Evolutionary conservation across 2,888 invertebrate genomes (phyloP), one percentile per base, ranked within the genome.

Genomic region (Labia minor): DNA sequence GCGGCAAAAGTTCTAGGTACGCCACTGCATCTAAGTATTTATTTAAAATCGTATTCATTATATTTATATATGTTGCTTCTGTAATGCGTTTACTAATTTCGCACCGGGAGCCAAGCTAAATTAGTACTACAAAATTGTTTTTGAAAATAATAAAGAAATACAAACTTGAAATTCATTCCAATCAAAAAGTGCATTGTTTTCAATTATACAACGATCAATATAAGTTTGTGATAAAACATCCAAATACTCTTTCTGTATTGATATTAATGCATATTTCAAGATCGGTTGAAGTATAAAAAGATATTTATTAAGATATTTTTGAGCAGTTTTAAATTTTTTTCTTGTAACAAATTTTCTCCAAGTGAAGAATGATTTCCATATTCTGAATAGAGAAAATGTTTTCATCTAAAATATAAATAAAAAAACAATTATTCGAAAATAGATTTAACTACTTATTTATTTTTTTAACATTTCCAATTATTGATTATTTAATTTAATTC

Each of bases 351-450:
- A 85, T 75, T 88, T 88, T 67, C 84, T 81, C 92, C 92, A 92
- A 0, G 88, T 84, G 73, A 85, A 87, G 75, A 92, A 91, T 0
- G 88, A 86, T 77, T 93, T 90, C 89, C 89, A 89, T 69, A 83
- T 80, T 14, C 87, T 83, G 73, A 86, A 90, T 21, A 83, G 78
- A 63, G 79, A 81, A 74, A 90, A 89, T 63, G 85, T 83, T 71
- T 84, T 86, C 63, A 89, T 87, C 81, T 85, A 6, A 72, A 71
- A 66, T 62, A 76, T 75, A 21, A 49, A 21, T 18, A 66, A 66
- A 21, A 21, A 6, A 16, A 26, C 0, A 11, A 21, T 6, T 8
- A 66, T 33, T 14, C 1, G 26, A 26, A 26, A 26, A 26, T 26
- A 8, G 26, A 26, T n/a, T n/a, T n/a, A n/a, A n/a, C n/a, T n/a